Evolutionary conservation across 2,888 invertebrate genomes (phyloP).

Genomic region (Eilema caniola): DNA sequence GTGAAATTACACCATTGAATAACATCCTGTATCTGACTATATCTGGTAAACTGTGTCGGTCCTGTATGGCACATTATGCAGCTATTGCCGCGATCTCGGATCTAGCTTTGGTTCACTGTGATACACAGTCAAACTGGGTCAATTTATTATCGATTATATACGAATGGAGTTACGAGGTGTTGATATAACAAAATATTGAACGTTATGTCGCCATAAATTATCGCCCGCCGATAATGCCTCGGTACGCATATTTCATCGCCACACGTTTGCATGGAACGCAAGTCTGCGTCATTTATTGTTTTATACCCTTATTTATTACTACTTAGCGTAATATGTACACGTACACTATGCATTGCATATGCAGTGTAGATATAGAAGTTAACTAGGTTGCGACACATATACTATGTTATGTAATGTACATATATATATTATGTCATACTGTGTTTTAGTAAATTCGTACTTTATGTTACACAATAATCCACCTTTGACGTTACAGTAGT

Average conservation of each 20-base stretch:
- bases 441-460: too few relatives aligned
- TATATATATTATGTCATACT: too few relatives aligned
- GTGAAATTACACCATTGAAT: too few relatives aligned
- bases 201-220: constrained; percentile 25
- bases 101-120: neutral
- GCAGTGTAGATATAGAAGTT: neutral
- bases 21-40: neutral
- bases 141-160: neutral
- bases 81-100: neutral
- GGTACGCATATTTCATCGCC: constrained; percentile 32
- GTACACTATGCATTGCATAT: neutral
- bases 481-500: too few relatives aligned
- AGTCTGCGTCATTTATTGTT: constrained; percentile 30
- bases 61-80: neutral
- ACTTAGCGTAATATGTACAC: constrained; percentile 25
- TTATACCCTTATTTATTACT: constrained; percentile 37
- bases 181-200: constrained; percentile 17
- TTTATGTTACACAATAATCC: too few relatives aligned
- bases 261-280: constrained; percentile 27
- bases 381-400: too few relatives aligned
- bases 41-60: neutral
- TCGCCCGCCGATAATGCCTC: constrained; percentile 34
- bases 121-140: neutral
- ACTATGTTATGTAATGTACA: too few relatives aligned
- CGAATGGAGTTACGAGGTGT: constrained; percentile 4